Evolutionary conservation across 2,113 vertebrate genomes (phyloP), one percentile per base, ranked within the genome.

Genomic region (Oxyura jamaicensis): DNA sequence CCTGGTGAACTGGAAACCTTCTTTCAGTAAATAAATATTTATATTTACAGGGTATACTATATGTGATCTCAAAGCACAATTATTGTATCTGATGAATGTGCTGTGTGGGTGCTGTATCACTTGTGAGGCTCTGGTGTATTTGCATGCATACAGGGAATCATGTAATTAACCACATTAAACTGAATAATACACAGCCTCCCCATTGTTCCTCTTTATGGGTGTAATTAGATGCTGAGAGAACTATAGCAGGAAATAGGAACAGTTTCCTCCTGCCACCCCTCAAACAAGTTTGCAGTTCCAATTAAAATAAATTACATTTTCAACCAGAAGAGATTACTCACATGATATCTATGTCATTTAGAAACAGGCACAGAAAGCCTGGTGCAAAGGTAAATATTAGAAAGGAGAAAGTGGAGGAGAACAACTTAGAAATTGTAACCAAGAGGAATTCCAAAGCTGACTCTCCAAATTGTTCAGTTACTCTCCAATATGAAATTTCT

Each of bases 271-370:
- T 94, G 83, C 73, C 68, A 83, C 95, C 92, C 91, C 74, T 78
- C 65, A 91, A 96, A 94, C 75, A 78, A 92, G 80, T 91, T 96
- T 95, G 88, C 71, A 75, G 66, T 90, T 97, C 95, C 96, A 96
- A 92, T 97, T 97, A 96, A 95, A 95, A 95, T 93, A 95, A 95
- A 94, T 92, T 84, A 55, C 52, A 77, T 90, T 94, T 96, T 92
- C 62, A 95, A 65, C 77, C 73, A 80, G 52, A 90, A 67, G 79
- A 90, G 71, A 79, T 95, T 89, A 77, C 60, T 96, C 58, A 48
- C 48, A 10, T 59, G 65, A 29, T 93, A 65, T 59, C 55, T 55
- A 8, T 65, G 85, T 86, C 26, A 28, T 50, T 94, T 95, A 81
- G 76, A 93, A 93, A 84, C 39, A 88, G 36, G 2, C 62, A 62